phyloP scores from a whole-genome alignment of 2,113 vertebrate genomes.

The Polyodon spathula region DNA sequence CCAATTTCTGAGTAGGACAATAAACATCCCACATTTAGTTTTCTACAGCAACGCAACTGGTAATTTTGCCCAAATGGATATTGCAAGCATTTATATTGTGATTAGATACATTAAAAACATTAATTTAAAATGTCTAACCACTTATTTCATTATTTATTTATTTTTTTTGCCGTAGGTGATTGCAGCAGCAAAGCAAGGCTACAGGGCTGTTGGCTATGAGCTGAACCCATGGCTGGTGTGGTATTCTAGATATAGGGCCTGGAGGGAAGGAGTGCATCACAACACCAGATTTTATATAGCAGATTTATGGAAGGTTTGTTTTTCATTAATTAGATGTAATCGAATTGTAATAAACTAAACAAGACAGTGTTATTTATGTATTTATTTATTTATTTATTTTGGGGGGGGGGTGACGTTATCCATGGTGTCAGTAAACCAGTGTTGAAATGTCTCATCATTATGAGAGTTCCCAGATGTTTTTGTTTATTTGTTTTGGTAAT shows the following conservation, averaged over 20 bases:
- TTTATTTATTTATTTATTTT: no score
- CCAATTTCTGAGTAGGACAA: no score
- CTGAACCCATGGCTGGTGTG: slow-evolving; percentile 94
- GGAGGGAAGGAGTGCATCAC: slow-evolving; percentile 75
- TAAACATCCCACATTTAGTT: no score
- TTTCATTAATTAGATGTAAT: slow-evolving; percentile 2
- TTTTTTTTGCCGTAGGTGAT: slow-evolving; percentile 66
- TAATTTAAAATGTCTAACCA: background rate
- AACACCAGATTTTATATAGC: slow-evolving; percentile 73
- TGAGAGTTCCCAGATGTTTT: no score
- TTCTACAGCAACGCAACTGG: no score
- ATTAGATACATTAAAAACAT: background rate
- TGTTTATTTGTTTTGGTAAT: no score
- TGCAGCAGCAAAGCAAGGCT: slow-evolving; percentile 82
- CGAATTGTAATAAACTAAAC: background rate
- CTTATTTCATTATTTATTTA: no score
- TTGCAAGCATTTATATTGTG: background rate
- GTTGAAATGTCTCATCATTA: no score
- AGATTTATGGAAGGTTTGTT: slow-evolving; percentile 87
- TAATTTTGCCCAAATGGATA: no score
- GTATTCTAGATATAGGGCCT: slow-evolving; percentile 81
- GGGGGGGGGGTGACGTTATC: no score
- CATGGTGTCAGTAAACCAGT: no score
- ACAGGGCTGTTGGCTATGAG: slow-evolving; percentile 80
- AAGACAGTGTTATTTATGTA: slow-evolving; percentile 4